Conservation (phyloP, 2,113 vertebrate genomes). For the Columba livia region DNA sequence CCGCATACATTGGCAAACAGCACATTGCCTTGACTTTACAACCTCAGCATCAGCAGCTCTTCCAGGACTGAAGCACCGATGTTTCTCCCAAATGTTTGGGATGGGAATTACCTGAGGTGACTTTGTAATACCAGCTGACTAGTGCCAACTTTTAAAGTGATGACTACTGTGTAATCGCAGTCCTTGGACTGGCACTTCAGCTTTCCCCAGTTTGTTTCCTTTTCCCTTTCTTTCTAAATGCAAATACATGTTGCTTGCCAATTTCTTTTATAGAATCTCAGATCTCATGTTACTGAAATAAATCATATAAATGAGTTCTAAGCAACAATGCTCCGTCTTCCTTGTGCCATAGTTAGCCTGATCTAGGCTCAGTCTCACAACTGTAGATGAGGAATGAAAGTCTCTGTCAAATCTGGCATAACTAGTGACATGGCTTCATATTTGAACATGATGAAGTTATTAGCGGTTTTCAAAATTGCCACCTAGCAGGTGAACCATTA, state of each 20-base stretch:
- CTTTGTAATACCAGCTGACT: background rate
- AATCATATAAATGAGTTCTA: background rate
- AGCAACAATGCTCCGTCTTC: background rate
- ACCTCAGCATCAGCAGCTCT: background rate
- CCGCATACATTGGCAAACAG: background rate
- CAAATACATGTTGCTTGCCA: conserved; percentile 9
- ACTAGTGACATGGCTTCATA: background rate
- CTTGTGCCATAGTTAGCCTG: background rate
- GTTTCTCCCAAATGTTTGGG: background rate
- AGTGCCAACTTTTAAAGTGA: conserved; percentile 22
- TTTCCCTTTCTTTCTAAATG: conserved; percentile 34
- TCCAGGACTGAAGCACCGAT: background rate
- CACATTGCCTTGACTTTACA: background rate
- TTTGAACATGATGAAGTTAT: background rate
- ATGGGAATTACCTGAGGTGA: conserved; percentile 37
- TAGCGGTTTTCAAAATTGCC: background rate
- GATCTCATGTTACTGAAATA: background rate
- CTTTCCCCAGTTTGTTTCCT: background rate
- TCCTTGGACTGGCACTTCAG: conserved; percentile 3
- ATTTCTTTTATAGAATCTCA: background rate
- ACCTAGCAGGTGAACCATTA: background rate
- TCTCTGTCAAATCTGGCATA: background rate
- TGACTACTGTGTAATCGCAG: conserved; percentile 10
- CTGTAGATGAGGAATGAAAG: background rate
- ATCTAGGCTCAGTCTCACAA: background rate